phyloP scores from a whole-genome alignment of 2,888 invertebrate species.

The Apodemia duryi region DNA sequence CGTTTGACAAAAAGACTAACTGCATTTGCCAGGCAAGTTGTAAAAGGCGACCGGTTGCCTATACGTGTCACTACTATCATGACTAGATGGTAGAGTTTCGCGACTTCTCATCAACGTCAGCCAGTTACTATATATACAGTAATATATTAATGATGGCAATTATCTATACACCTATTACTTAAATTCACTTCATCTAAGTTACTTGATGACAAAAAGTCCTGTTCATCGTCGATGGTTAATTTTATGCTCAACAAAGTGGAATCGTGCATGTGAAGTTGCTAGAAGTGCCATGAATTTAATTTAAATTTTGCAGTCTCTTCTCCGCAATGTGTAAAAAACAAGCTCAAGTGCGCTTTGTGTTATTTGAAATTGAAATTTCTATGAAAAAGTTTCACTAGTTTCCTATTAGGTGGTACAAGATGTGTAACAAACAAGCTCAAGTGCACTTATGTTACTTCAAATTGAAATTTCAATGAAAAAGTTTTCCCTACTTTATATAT shows the following conservation, averaged over 20 bases:
- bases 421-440: no score
- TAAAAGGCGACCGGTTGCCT: no score
- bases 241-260: slow-evolving; percentile 11
- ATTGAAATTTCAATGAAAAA: no score
- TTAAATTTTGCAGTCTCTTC: slow-evolving; percentile 6
- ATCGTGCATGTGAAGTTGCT: slow-evolving; percentile 10
- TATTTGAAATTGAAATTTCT: slow-evolving; percentile 8
- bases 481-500: no score
- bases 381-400: background rate
- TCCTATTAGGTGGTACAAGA: background rate
- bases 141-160: no score
- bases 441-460: no score
- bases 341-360: background rate
- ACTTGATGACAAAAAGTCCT: slow-evolving; percentile 11
- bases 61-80: no score
- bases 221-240: slow-evolving; percentile 5
- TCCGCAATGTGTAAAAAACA: background rate
- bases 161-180: background rate
- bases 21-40: no score
- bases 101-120: no score
- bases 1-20: no score
- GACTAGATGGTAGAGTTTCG: no score
- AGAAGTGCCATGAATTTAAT: slow-evolving; percentile 8
- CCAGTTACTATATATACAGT: no score
- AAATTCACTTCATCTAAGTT: background rate